Evolutionary conservation across 1,140 invertebrate species (phyloP).

Genomic region (Zophobas atratus): DNA sequence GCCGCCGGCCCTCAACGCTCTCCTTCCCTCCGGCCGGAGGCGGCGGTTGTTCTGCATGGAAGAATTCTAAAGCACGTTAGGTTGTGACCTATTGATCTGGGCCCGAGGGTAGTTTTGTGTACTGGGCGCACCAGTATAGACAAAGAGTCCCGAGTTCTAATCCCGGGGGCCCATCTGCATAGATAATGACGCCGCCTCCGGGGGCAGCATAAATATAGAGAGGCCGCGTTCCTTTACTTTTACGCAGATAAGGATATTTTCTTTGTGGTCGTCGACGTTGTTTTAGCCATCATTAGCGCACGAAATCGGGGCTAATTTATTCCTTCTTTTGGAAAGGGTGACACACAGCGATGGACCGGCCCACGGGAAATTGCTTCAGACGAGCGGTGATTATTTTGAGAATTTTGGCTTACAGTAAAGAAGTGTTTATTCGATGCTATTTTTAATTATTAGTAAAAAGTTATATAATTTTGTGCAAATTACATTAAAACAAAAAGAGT

Average conservation of each 20-base stretch:
- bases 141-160: slow-evolving; percentile 62
- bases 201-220: slow-evolving; percentile 51
- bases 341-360: too few species aligned
- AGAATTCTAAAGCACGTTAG: slow-evolving; percentile 53
- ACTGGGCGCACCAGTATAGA: slow-evolving; percentile 54
- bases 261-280: slow-evolving; percentile 11
- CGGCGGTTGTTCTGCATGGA: slow-evolving; percentile 46
- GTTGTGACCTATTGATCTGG: slow-evolving; percentile 62
- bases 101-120: slow-evolving; percentile 54
- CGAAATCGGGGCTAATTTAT: slow-evolving; percentile 7
- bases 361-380: too few species aligned
- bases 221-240: slow-evolving; percentile 18
- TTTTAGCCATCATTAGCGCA: slow-evolving; percentile 5
- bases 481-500: too few species aligned
- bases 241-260: slow-evolving; percentile 45
- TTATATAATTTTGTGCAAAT: too few species aligned
- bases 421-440: too few species aligned
- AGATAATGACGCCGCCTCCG: slow-evolving; percentile 60
- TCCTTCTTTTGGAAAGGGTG: not conserved
- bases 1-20: slow-evolving; percentile 10
- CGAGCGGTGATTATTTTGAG: not conserved
- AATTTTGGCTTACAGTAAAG: not conserved
- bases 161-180: slow-evolving; percentile 64
- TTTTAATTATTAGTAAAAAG: too few species aligned
- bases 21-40: slow-evolving; percentile 20